These are phyloP conservation scores for Ellobius talpinus DNA, from an alignment of 2,113 vertebrate genomes.

Conservation along the genomic window DNA sequence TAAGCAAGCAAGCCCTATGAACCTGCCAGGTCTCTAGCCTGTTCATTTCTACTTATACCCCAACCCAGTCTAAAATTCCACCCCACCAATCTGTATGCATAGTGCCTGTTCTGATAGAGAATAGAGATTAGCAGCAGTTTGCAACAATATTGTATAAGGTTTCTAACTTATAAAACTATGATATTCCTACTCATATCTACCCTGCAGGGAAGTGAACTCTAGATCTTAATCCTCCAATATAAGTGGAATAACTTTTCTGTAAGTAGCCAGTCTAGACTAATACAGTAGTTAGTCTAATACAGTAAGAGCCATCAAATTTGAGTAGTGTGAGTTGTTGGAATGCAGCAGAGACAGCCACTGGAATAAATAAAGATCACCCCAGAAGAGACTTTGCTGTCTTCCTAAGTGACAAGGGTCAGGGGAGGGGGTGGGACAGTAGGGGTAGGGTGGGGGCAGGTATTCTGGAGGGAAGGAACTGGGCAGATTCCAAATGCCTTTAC, in stretches of 20 bases:
- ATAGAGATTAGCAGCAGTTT: constrained; percentile 40
- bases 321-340: background rate
- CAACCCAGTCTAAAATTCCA: constrained; percentile 54
- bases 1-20: background rate
- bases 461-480: background rate
- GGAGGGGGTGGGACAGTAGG: background rate
- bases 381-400: background rate
- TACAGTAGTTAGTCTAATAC: background rate
- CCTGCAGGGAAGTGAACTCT: background rate
- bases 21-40: background rate
- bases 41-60: background rate
- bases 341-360: background rate
- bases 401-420: background rate
- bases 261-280: background rate
- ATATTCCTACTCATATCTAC: background rate
- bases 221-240: constrained; percentile 46
- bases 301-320: background rate
- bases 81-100: constrained; percentile 13
- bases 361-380: background rate
- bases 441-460: background rate
- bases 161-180: constrained; percentile 50
- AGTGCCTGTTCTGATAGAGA: constrained; percentile 25
- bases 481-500: constrained; percentile 27
- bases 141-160: background rate
- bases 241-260: background rate